Conservation (phyloP, 2,797 vertebrate species). For the Sebastiscus albofasciatus region DNA sequence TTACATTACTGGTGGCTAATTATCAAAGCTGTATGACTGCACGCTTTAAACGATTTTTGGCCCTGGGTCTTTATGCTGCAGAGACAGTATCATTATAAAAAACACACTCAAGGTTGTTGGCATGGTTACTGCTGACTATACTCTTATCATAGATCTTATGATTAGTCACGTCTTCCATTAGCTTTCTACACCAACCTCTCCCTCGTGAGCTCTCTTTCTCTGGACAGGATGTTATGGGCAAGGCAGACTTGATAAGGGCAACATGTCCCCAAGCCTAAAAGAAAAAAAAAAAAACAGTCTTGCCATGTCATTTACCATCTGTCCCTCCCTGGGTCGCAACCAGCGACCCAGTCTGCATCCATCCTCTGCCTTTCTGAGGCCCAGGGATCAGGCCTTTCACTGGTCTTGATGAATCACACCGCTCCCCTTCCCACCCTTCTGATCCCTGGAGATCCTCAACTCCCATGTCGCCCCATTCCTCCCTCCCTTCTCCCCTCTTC, state of each 20-base stretch:
- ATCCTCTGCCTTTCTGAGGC: conserved; percentile 10
- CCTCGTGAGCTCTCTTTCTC: conserved; percentile 6
- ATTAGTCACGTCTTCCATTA: conserved; percentile 66
- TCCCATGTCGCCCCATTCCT: conserved; percentile 23
- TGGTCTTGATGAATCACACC: conserved; percentile 46
- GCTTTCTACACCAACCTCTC: conserved; percentile 34
- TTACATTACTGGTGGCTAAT: conserved; percentile 49
- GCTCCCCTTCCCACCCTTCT: conserved; percentile 25
- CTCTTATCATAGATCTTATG: conserved; percentile 59
- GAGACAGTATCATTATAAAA: conserved; percentile 44
- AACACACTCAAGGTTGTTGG: conserved; percentile 54
- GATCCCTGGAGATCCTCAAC: conserved; percentile 53
- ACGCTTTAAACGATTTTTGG: conserved; percentile 32
- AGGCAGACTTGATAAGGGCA: conserved; percentile 55
- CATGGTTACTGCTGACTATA: conserved; percentile 51
- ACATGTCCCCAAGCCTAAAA: conserved; percentile 40
- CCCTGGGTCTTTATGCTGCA: conserved; percentile 15
- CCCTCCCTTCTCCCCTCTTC: not conserved
- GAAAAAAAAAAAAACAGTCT: conserved; percentile 4
- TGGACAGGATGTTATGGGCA: conserved; percentile 61
- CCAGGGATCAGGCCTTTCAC: conserved; percentile 18
- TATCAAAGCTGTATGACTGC: conserved; percentile 41
- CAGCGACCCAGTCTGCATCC: conserved; percentile 11
- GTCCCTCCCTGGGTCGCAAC: conserved; percentile 28
- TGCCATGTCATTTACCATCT: conserved; percentile 65